Base-by-base conservation (phyloP, 2,113 vertebrate genomes). In the Phrynocephalus versicolor region DNA sequence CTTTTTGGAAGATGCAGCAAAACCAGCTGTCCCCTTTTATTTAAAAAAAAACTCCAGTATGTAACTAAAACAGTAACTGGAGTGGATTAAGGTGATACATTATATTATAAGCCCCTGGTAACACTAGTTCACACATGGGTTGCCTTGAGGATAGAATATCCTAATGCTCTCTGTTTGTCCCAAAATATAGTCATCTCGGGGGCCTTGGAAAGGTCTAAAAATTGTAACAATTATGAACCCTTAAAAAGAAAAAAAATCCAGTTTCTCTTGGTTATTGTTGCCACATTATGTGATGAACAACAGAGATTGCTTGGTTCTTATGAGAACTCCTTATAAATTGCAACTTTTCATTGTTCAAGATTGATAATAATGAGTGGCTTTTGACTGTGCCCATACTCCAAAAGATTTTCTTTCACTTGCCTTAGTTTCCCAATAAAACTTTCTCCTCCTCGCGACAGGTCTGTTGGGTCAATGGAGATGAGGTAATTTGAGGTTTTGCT, bases 401-500 rank as follows among this genome's bases (percentile, higher is more conserved):
- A 41, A 21, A 8, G 81, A 73, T 51, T 81, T 77, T 82, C 55
- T 71, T 85, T 60, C 58, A 19, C 89, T 93, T 96, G 98, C 99
- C 99, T 98, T 84, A 99, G 94, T 95, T 99, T 99, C 90, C 98
- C 99, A 84, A 99, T 97, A 95, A 99, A 99, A 95, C 99, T 99
- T 94, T 99, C 99, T 89, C 98, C 99, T 88, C 98, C 99, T 89
- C 99, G 97, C 89, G 99, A 99, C 92, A 99, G 95, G 94, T 99
- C 98, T 45, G 99, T 99, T 75, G 99, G 98, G 94, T 99, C 99
- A 90, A 99, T 98, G 93, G 98, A 99, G 95, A 99, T 99, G 96
- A 99, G 98, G 97, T 99, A 99, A 99, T 99, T 99, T 64, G 99
- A 99, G 78, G 99, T 99, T 97, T 99, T 99, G 92, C 99, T 99